Evolutionary conservation across 2,113 vertebrate species (phyloP).

Genomic region (Tupaia tana): DNA sequence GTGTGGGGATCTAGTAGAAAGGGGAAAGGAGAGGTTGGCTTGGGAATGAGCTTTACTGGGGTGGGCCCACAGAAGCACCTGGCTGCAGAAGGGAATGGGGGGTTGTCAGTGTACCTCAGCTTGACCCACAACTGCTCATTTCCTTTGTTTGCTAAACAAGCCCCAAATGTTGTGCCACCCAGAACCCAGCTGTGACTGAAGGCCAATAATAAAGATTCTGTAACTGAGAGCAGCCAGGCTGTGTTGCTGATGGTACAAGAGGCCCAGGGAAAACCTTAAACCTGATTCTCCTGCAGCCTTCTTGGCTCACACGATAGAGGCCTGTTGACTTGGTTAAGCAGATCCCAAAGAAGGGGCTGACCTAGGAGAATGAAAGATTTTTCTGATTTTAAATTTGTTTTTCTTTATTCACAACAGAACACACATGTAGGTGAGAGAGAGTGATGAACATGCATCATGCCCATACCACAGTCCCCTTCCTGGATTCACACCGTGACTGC

Average conservation of each 20-base stretch:
- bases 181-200: slow-evolving; percentile 13
- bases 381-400: no score
- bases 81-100: background rate
- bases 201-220: background rate
- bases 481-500: no score
- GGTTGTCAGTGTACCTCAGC: background rate
- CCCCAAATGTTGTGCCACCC: background rate
- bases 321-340: background rate
- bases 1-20: background rate
- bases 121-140: background rate
- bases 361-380: no score
- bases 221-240: slow-evolving; percentile 30
- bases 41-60: background rate
- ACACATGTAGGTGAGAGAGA: no score
- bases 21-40: background rate
- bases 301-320: background rate
- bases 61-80: background rate
- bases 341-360: background rate
- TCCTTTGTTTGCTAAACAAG: background rate
- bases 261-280: background rate
- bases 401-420: no score
- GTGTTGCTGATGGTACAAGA: background rate
- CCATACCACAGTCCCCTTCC: no score
- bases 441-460: no score
- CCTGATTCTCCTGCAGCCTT: background rate